Conservation (phyloP, 2,113 vertebrate genomes). For the Dipodomys ordii region DNA sequence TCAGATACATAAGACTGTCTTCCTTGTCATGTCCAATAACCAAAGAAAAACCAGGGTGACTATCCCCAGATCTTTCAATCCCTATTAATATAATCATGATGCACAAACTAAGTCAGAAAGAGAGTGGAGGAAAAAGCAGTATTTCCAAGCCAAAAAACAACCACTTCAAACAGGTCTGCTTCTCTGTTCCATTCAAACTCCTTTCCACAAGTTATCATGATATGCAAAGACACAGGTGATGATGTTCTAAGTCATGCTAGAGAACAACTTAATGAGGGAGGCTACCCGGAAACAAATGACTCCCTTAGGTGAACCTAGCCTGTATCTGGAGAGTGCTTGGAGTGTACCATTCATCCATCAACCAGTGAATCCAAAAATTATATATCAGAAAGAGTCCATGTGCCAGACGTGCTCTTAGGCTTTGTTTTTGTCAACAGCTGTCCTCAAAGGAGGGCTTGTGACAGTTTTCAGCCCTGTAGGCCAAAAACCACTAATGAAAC, state of each 20-base stretch:
- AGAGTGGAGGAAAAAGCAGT: neutral
- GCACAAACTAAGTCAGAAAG: neutral
- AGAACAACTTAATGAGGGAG: neutral
- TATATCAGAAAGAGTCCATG: neutral
- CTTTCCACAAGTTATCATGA: slow-evolving; percentile 12
- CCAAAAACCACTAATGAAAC: neutral
- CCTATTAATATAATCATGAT: slow-evolving; percentile 41
- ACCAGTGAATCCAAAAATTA: neutral
- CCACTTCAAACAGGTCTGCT: neutral
- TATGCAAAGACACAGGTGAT: neutral
- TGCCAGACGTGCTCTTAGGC: neutral
- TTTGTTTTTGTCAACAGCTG: neutral
- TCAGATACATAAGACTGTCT: slow-evolving; percentile 50
- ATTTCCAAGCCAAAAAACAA: slow-evolving; percentile 21
- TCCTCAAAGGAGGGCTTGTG: neutral
- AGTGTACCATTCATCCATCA: neutral
- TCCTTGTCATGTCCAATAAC: slow-evolving; percentile 10
- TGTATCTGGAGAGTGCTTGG: neutral
- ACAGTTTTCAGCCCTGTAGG: neutral
- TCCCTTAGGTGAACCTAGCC: slow-evolving; percentile 18
- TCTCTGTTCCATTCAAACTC: neutral
- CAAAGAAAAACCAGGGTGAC: slow-evolving; percentile 15
- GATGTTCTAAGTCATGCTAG: slow-evolving; percentile 10
- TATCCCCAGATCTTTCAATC: slow-evolving; percentile 14
- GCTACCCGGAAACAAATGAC: neutral